Evolutionary conservation across 2,888 invertebrate species (phyloP), one percentile per base, ranked within the genome.

Genomic region (Diarsia mendica): DNA sequence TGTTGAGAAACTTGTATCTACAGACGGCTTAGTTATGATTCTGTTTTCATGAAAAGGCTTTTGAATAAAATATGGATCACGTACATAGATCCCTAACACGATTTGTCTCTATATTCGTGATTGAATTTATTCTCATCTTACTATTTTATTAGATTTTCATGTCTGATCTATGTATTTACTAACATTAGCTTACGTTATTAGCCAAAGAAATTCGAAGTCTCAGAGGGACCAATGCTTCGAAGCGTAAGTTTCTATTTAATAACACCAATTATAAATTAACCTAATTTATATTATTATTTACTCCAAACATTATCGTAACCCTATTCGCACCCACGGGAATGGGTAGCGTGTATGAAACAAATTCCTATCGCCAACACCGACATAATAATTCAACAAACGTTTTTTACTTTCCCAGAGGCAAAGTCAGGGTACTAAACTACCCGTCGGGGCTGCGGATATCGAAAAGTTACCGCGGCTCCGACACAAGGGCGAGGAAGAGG

Each of bases 261-360:
- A 55, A 79, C 53, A 33, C 28, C 28, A 79, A 74, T 74, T 60
- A 65, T 74, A 79, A 79, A 79, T 79, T 79, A 79, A 69, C 79
- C 65, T 28, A 79, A 79, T 78, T 81, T 70, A 68, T 67, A 78
- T 81, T 66, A 67, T 69, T 68, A 78, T 70, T 58, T 64, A 70
- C 64, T 73, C 11, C 48, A 68, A 49, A 81, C 46, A 81, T 67
- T 61, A 65, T 64, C 58, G 48, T 73, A 74, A 74, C 78, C 77
- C 73, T 66, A 51, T 64, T 44, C 5, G 23, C 20, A 1, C 81
- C 53, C 49, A 48, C 3, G 80, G 73, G 82, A 76, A 76, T 65
- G 13, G 39, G 58, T 83, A 63, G 83, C 82, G 83, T 83, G 82
- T 73, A 61, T 20, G 58, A 53, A 70, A 80, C 67, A 80, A 79